Conservation (phyloP, 2,797 vertebrate genomes). For the Eulemur mongoz region DNA sequence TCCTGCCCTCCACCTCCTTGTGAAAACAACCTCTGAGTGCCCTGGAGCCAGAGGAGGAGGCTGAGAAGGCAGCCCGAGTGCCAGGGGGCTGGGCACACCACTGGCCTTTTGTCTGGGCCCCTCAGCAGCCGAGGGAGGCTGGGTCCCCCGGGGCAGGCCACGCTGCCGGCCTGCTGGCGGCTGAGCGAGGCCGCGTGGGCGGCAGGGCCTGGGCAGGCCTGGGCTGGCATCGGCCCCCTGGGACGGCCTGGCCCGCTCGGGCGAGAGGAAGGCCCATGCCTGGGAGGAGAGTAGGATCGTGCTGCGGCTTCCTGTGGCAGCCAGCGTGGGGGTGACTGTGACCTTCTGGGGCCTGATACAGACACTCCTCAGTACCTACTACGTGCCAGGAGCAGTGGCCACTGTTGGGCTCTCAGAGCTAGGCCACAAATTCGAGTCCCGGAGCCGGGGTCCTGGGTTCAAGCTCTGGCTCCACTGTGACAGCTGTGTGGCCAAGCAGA, state of each 20-base stretch:
- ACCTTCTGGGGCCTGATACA: background rate
- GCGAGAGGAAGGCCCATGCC: background rate
- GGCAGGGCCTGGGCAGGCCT: conserved; percentile 64
- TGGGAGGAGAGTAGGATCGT: background rate
- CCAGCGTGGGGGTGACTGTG: background rate
- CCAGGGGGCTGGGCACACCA: conserved; percentile 74
- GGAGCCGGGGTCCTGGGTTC: background rate
- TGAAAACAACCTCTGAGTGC: conserved; percentile 46
- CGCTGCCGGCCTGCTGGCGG: conserved; percentile 56
- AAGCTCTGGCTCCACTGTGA: background rate
- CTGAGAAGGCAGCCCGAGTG: conserved; percentile 57
- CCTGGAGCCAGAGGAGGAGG: conserved; percentile 47
- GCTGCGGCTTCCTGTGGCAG: background rate
- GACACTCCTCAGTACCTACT: background rate
- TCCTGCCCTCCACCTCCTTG: conserved; percentile 46
- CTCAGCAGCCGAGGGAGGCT: conserved; percentile 43
- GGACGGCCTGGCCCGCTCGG: conserved; percentile 19
- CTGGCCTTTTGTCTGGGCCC: conserved; percentile 80
- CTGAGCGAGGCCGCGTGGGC: conserved; percentile 59
- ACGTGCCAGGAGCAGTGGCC: background rate
- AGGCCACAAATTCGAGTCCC: background rate
- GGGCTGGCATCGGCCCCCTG: conserved; percentile 44
- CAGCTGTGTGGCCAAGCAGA: background rate
- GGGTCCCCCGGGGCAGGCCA: conserved; percentile 55
- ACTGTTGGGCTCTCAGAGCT: background rate